phyloP scores from a whole-genome alignment of 2,113 vertebrate genomes.

The Varanus salvator region DNA sequence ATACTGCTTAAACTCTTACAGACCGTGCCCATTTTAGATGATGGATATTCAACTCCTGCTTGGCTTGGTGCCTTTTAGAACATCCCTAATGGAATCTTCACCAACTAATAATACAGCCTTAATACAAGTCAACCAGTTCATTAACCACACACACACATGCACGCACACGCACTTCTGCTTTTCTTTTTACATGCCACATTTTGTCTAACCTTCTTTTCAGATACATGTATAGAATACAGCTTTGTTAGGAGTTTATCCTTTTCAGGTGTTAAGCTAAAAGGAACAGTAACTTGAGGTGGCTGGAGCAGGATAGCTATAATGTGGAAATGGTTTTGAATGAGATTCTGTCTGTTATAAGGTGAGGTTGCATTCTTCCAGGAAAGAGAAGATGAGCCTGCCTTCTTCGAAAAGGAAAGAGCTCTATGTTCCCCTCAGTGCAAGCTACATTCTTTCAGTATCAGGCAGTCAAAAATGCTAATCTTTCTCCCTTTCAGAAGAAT shows the following conservation, averaged over 20 bases:
- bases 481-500: neutral
- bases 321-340: neutral
- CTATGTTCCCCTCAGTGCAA: neutral
- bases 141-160: neutral
- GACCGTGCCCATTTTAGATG: neutral
- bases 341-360: neutral
- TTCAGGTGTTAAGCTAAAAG: neutral
- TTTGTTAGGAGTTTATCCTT: neutral
- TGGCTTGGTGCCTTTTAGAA: neutral
- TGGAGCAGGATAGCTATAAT: neutral
- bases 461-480: neutral
- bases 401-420: neutral
- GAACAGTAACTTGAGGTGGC: neutral
- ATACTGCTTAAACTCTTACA: neutral
- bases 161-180: neutral
- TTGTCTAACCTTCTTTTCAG: neutral
- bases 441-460: neutral
- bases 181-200: neutral
- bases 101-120: neutral
- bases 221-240: neutral
- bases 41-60: neutral
- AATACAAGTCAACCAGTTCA: neutral
- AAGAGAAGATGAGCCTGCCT: neutral
- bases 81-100: neutral
- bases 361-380: neutral